phyloP scores from a whole-genome alignment of 2,888 invertebrate species.

The Drosophila antonietae region DNA sequence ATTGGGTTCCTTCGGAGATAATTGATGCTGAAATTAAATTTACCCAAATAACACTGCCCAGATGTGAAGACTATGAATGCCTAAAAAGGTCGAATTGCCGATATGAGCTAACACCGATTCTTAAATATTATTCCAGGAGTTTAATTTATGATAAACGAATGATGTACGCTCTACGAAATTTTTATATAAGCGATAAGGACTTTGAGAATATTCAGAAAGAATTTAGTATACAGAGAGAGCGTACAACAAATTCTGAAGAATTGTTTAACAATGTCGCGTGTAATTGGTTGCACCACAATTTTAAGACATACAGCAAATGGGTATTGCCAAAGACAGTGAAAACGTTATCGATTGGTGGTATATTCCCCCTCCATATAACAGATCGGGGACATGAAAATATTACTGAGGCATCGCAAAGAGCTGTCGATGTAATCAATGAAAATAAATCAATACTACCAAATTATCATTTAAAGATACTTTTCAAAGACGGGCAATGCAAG shows the following conservation, averaged over 20 bases:
- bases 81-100: slow-evolving; percentile 85
- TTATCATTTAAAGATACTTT: slow-evolving; percentile 87
- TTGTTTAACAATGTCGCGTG: slow-evolving; percentile 86
- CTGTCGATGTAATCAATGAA: slow-evolving; percentile 87
- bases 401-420: slow-evolving; percentile 87
- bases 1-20: slow-evolving; percentile 89
- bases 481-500: slow-evolving; percentile 89
- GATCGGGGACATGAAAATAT: slow-evolving; percentile 86
- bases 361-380: slow-evolving; percentile 87
- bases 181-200: slow-evolving; percentile 55
- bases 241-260: slow-evolving; percentile 10
- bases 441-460: slow-evolving; percentile 87
- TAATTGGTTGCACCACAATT: slow-evolving; percentile 87
- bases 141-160: slow-evolving; percentile 84
- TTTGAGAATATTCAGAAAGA: slow-evolving; percentile 41
- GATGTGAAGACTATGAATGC: slow-evolving; percentile 85
- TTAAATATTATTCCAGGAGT: slow-evolving; percentile 88
- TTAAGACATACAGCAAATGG: slow-evolving; percentile 85
- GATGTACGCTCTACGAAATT: slow-evolving; percentile 61
- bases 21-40: slow-evolving; percentile 85
- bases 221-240: slow-evolving; percentile 20
- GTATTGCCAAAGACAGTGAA: slow-evolving; percentile 63
- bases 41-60: slow-evolving; percentile 87
- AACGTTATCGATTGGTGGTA: slow-evolving; percentile 78
- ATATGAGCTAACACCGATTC: slow-evolving; percentile 89